Conservation (phyloP, 2,888 invertebrate species). For the Latheticus oryzae region DNA sequence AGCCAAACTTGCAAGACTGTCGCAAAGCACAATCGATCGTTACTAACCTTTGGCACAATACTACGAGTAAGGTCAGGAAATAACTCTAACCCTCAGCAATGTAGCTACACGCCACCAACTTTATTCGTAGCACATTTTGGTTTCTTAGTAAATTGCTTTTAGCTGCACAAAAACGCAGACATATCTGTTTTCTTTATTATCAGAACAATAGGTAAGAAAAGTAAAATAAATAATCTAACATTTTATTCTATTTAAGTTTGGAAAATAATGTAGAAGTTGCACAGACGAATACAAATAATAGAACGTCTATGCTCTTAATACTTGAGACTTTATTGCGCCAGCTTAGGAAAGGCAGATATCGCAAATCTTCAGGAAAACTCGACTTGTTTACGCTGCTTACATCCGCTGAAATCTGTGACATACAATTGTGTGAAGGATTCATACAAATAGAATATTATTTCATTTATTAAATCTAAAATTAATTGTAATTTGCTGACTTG, state of each 20-base stretch:
- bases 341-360: conserved; percentile 18
- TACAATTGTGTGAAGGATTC: conserved; percentile 16
- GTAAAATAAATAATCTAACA: conserved; percentile 1
- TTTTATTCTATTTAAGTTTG: not conserved
- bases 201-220: not conserved
- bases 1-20: conserved; percentile 6
- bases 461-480: no score
- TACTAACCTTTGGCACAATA: conserved; percentile 26
- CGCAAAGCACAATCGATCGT: conserved; percentile 24
- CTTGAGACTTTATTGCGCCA: conserved; percentile 20
- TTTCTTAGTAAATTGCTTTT: not conserved
- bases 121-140: conserved; percentile 6
- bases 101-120: conserved; percentile 8
- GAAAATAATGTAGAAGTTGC: conserved; percentile 4
- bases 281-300: conserved; percentile 2
- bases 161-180: not conserved
- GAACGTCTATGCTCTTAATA: conserved; percentile 15
- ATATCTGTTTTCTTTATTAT: not conserved
- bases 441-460: no score
- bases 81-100: conserved; percentile 9
- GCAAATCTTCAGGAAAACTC: conserved; percentile 21
- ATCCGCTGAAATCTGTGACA: conserved; percentile 25
- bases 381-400: conserved; percentile 31
- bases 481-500: no score
- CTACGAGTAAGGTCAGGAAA: conserved; percentile 22